A percentile compares a stretch with the other conserved stretches of the same genome.
Evolutionary conservation across 2,888 invertebrate genomes (phyloP).

Genomic region (Nycteola revayana): DNA sequence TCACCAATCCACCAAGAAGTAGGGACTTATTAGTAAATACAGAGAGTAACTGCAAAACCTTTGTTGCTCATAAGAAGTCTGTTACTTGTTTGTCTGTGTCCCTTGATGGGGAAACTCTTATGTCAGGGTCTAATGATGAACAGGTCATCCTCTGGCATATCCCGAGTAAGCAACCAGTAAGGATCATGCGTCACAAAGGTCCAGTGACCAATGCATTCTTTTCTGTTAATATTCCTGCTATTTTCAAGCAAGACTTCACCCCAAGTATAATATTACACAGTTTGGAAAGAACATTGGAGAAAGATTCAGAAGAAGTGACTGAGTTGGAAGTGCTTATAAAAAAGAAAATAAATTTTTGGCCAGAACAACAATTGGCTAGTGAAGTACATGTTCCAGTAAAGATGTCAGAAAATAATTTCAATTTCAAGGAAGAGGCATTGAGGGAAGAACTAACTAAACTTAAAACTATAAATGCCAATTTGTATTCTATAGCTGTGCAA

Average conservation of each 20-base stretch:
- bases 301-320: slow-evolving; percentile 63
- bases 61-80: slow-evolving; percentile 85
- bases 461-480: slow-evolving; percentile 80
- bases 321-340: slow-evolving; percentile 69
- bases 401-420: slow-evolving; percentile 46
- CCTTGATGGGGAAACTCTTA: slow-evolving; percentile 85
- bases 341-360: slow-evolving; percentile 69
- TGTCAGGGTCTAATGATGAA: slow-evolving; percentile 90
- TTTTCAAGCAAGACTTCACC: slow-evolving; percentile 81
- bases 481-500: slow-evolving; percentile 80
- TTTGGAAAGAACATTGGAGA: slow-evolving; percentile 84
- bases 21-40: slow-evolving; percentile 84
- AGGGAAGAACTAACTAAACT: slow-evolving; percentile 77
- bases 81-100: slow-evolving; percentile 89
- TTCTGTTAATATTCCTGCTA: slow-evolving; percentile 81
- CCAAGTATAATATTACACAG: slow-evolving; percentile 81
- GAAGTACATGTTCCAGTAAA: slow-evolving; percentile 34
- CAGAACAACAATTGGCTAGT: slow-evolving; percentile 29
- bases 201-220: slow-evolving; percentile 87
- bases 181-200: slow-evolving; percentile 88
- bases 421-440: slow-evolving; percentile 51
- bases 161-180: slow-evolving; percentile 86
- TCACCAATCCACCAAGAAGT: slow-evolving; percentile 85
- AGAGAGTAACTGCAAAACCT: slow-evolving; percentile 74
- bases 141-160: slow-evolving; percentile 92